A percentile compares a stretch with the other conserved stretches of the same genome.
phyloP scores from a whole-genome alignment of 2,888 invertebrate species.

The Sarcophaga variegata region DNA sequence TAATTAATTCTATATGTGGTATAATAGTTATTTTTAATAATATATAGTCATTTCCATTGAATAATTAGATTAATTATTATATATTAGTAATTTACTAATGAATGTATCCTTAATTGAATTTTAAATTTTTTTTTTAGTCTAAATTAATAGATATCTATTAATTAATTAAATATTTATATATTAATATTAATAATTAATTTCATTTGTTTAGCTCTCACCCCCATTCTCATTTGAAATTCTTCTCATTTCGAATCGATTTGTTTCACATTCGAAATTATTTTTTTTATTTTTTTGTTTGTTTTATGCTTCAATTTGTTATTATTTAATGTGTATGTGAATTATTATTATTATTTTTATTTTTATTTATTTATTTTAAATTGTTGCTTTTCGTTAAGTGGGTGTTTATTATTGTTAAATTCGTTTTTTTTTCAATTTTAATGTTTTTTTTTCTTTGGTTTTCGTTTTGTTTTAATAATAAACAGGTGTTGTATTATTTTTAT shows the following conservation, averaged over 20 bases:
- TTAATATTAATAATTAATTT: conserved; percentile 17
- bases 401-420: conserved; percentile 47
- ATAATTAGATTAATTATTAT: not conserved
- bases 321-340: conserved; percentile 19
- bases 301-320: conserved; percentile 9
- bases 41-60: conserved; percentile 57
- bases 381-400: conserved; percentile 45
- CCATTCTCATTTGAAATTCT: too few species aligned
- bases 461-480: conserved; percentile 41
- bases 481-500: conserved; percentile 34
- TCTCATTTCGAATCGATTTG: too few species aligned
- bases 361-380: conserved; percentile 1
- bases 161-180: conserved; percentile 60
- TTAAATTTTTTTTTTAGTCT: conserved; percentile 18
- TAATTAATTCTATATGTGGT: conserved; percentile 67
- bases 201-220: too few species aligned
- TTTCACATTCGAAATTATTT: too few species aligned
- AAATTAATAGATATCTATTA: conserved; percentile 64
- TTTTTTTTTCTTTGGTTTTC: too few species aligned
- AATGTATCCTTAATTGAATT: conserved; percentile 18
- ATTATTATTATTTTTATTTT: conserved; percentile 21
- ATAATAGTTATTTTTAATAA: conserved; percentile 72
- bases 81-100: conserved; percentile 18
- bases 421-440: not conserved
- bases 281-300: not conserved